Conservation (phyloP, 2,113 vertebrate genomes). For the Morone saxatilis region DNA sequence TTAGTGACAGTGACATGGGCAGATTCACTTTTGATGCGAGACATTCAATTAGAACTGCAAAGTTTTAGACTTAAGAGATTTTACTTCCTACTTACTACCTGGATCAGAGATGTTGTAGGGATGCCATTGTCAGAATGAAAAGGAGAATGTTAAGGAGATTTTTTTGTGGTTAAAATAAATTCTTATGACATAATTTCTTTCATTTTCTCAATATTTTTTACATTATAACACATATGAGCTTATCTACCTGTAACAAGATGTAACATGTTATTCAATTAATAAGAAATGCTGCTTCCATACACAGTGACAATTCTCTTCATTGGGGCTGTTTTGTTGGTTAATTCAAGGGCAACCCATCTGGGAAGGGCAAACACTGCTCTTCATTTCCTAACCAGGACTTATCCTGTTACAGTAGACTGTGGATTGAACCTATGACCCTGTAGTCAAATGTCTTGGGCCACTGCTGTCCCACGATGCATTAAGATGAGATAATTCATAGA, state of each 20-base stretch:
- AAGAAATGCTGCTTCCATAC: neutral
- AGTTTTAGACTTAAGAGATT: no score
- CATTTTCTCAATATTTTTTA: no score
- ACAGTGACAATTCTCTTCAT: no score
- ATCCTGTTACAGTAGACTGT: neutral
- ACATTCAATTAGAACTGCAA: no score
- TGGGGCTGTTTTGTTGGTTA: neutral
- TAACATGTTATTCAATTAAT: neutral
- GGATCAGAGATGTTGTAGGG: no score
- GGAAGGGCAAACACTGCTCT: neutral
- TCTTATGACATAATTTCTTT: no score
- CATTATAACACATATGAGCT: neutral
- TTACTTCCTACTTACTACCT: no score
- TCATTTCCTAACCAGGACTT: no score
- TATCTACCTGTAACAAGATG: neutral
- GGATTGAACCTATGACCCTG: neutral
- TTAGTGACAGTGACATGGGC: neutral
- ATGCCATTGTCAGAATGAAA: no score
- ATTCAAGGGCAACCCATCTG: neutral
- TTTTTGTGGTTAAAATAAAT: neutral
- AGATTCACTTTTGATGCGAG: neutral
- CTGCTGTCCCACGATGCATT: neutral
- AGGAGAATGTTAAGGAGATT: no score
- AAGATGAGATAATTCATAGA: neutral
- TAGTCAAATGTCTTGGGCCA: neutral